Percentiles rank a stretch among this genome's conserved stretches.
Conservation (phyloP, 2,888 invertebrate species). For the Andrena camellia region DNA sequence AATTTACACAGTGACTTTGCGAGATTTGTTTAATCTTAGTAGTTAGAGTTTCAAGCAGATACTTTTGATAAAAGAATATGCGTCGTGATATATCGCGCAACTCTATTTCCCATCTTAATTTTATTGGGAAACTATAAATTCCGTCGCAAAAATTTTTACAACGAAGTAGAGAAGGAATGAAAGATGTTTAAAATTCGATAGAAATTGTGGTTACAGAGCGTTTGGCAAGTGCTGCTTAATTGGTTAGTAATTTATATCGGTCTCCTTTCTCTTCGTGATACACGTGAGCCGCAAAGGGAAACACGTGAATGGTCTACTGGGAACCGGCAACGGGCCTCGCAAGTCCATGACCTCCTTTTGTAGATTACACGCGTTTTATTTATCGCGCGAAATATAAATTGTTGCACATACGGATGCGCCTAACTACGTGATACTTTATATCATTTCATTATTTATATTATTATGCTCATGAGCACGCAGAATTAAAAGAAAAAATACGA, state of each 20-base stretch:
- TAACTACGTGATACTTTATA: background rate
- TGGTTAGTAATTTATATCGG: constrained; percentile 33
- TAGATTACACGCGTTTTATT: constrained; percentile 27
- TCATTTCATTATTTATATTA: background rate
- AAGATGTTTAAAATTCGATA: background rate
- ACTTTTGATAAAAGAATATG: background rate
- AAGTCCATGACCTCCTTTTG: constrained; percentile 58
- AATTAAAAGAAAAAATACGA: too few species aligned
- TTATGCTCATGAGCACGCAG: too few species aligned
- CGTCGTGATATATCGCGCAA: too few species aligned
- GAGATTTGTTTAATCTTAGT: background rate
- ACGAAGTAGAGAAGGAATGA: background rate
- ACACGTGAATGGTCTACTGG: constrained; percentile 78
- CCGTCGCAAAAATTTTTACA: too few species aligned
- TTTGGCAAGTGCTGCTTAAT: constrained; percentile 26
- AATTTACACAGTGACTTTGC: background rate
- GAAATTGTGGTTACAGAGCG: background rate
- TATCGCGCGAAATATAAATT: constrained; percentile 23
- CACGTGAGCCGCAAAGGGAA: constrained; percentile 55
- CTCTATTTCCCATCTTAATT: background rate
- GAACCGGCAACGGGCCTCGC: constrained; percentile 47
- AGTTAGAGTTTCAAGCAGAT: too few species aligned
- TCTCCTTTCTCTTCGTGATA: constrained; percentile 57
- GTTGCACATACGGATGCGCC: background rate
- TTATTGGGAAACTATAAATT: background rate